These are phyloP conservation scores for Hemiscyllium ocellatum DNA, from an alignment of 2,113 vertebrate genomes.

Conservation along the genomic window DNA sequence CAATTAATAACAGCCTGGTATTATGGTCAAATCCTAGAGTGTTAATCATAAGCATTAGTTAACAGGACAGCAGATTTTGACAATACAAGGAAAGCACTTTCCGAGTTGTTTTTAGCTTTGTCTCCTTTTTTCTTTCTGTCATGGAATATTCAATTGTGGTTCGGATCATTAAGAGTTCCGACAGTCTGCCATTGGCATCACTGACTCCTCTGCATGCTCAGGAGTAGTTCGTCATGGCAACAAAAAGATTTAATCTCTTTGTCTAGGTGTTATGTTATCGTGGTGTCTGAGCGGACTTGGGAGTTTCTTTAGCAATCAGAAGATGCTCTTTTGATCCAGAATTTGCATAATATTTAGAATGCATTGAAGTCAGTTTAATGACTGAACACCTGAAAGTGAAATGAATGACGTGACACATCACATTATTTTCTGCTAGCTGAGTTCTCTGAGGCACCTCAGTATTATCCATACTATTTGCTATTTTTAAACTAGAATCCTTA, in stretches of 20 bases:
- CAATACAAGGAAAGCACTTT: background rate
- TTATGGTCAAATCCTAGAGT: background rate
- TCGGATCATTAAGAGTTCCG: background rate
- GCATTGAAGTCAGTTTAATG: background rate
- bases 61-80: background rate
- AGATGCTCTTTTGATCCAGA: background rate
- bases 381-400: background rate
- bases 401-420: background rate
- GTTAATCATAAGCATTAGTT: background rate
- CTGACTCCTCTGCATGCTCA: background rate
- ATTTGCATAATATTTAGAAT: background rate
- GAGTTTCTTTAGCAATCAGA: background rate
- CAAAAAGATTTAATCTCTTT: background rate
- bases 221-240: background rate
- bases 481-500: background rate
- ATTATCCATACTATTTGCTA: background rate
- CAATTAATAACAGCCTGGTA: background rate
- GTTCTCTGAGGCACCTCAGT: background rate
- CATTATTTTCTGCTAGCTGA: background rate
- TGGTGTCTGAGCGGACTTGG: background rate
- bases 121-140: background rate
- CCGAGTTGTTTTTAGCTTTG: background rate
- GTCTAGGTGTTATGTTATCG: background rate
- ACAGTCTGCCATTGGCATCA: background rate
- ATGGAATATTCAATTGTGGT: background rate